Conservation (phyloP, 2,797 vertebrate genomes). For the Manis pentadactyla region DNA sequence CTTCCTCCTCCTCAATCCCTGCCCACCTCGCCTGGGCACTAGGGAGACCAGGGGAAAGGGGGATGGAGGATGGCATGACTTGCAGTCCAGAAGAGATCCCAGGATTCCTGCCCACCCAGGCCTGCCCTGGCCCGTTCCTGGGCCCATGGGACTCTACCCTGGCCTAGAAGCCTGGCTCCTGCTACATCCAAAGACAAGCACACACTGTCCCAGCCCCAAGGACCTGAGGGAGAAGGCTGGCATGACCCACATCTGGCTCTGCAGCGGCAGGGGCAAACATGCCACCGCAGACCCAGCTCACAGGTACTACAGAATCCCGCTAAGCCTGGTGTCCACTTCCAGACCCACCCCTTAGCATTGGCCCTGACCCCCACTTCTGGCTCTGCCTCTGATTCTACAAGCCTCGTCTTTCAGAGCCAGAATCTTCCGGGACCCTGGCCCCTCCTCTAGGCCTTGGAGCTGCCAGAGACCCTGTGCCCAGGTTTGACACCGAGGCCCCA, state of each 20-base stretch:
- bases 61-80: neutral
- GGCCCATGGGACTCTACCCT: neutral
- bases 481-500: constrained; percentile 82
- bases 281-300: fast-evolving
- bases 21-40: neutral
- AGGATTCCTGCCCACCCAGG: neutral
- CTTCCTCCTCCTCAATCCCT: neutral
- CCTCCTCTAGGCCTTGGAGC: neutral
- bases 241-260: neutral
- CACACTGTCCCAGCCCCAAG: neutral
- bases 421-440: no score
- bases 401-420: neutral
- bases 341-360: neutral
- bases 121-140: neutral
- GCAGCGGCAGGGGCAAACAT: fast-evolving
- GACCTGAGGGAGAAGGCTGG: no score
- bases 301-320: neutral
- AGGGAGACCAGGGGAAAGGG: neutral
- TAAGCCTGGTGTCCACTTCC: neutral
- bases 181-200: neutral
- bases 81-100: neutral
- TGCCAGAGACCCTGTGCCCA: constrained; percentile 6
- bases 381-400: neutral
- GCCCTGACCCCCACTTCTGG: neutral
- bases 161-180: neutral